A percentile compares a stretch with the other conserved stretches of the same genome.
Conservation (phyloP, 2,113 vertebrate species). For the Triplophysa tibetana region DNA sequence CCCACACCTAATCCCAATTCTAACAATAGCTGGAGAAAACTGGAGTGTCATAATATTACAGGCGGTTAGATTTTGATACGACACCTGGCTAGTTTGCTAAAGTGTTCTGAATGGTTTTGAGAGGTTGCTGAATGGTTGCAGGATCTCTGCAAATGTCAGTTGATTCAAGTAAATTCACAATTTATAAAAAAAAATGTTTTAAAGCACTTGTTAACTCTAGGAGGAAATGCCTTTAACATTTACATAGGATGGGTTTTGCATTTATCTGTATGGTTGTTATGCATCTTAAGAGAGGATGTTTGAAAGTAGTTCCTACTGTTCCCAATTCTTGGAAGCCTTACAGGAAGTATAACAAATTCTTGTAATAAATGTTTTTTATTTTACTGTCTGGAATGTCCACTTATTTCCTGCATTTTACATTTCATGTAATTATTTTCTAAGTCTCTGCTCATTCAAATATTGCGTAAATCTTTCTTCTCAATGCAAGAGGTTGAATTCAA, state of each 20-base stretch:
- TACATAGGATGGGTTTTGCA: not conserved
- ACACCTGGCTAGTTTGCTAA: too few species aligned
- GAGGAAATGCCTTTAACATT: not conserved
- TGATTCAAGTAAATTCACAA: not conserved
- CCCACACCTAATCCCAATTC: too few species aligned
- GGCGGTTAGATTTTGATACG: not conserved
- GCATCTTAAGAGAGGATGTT: not conserved
- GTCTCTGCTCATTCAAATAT: too few species aligned
- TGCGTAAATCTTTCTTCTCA: not conserved
- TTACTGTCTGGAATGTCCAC: not conserved
- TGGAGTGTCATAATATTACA: too few species aligned
- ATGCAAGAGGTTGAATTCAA: not conserved
- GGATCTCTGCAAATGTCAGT: too few species aligned
- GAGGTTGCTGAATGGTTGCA: too few species aligned
- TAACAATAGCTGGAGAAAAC: too few species aligned
- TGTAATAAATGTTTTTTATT: not conserved
- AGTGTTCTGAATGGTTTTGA: too few species aligned
- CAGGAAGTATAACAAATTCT: not conserved
- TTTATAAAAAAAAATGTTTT: too few species aligned
- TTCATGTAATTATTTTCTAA: not conserved
- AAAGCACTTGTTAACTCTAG: too few species aligned
- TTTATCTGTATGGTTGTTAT: not conserved
- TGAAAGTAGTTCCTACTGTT: not conserved
- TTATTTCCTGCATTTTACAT: not conserved
- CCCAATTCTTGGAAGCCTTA: not conserved